A percentile compares a stretch with the other conserved stretches of the same genome.
Evolutionary conservation across 2,888 invertebrate genomes (phyloP).

Genomic region (Bibio marci): DNA sequence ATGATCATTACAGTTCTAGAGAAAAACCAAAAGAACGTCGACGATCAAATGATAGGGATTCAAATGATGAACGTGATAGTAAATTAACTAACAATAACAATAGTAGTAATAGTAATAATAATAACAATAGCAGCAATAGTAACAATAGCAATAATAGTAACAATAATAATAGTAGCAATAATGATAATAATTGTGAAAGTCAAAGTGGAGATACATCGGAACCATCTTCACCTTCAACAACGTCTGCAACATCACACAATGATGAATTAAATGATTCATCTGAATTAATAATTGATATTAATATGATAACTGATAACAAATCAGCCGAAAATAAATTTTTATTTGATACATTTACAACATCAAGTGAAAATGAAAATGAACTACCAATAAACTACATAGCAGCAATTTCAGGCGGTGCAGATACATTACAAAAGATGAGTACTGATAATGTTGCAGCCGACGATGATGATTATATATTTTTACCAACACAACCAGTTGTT

Average conservation of each 20-base stretch:
- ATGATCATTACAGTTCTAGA: conserved; percentile 54
- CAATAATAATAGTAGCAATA: not conserved
- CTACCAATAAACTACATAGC: no score
- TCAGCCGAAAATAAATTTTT: not conserved
- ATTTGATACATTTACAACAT: not conserved
- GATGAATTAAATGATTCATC: not conserved
- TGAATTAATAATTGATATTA: not conserved
- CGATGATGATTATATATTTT: not conserved
- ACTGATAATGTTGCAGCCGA: not conserved
- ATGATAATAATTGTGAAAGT: not conserved
- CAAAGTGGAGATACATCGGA: not conserved
- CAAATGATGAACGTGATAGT: conserved; percentile 49
- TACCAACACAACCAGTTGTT: conserved; percentile 1
- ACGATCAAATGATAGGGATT: conserved; percentile 62
- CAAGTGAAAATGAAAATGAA: not conserved
- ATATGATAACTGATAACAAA: no score
- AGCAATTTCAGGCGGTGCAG: not conserved
- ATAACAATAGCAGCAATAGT: not conserved
- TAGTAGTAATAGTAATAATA: conserved; percentile 29
- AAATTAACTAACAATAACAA: no score
- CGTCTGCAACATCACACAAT: not conserved
- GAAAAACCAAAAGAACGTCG: conserved; percentile 44
- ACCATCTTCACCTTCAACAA: not conserved
- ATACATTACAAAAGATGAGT: no score
- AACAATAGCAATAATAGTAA: not conserved